Evolutionary conservation across 2,797 vertebrate genomes (phyloP).

Genomic region (Rousettus madagascariensis): DNA sequence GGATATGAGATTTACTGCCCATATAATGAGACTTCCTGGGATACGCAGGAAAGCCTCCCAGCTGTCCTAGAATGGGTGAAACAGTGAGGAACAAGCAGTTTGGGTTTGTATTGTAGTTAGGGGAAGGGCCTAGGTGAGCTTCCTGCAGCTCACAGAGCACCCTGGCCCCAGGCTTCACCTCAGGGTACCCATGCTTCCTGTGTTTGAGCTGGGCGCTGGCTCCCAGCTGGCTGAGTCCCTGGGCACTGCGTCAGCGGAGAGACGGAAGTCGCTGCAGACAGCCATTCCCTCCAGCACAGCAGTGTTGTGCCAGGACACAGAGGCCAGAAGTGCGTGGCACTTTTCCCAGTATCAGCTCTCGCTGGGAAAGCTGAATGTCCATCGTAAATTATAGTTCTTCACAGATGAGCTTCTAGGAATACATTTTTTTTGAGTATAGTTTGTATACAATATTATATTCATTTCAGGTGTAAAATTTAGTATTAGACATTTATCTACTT

Average conservation of each 20-base stretch:
- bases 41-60: not conserved
- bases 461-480: not conserved
- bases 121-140: not conserved
- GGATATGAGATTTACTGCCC: not conserved
- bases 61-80: not conserved
- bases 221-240: not conserved
- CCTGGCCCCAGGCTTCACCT: fast-evolving
- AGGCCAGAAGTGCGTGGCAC: not conserved
- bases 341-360: not conserved
- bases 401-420: slow-evolving; percentile 51
- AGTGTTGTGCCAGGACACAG: not conserved
- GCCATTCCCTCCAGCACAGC: not conserved
- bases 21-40: not conserved
- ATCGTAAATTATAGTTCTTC: not conserved
- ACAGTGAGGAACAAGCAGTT: not conserved
- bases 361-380: not conserved
- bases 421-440: slow-evolving; percentile 11
- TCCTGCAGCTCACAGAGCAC: not conserved
- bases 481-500: not conserved
- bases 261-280: not conserved
- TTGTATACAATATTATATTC: not conserved
- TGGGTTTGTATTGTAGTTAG: not conserved
- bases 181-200: not conserved
- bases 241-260: not conserved
- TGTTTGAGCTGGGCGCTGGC: too few relatives aligned